Evolutionary conservation across 2,797 vertebrate genomes (phyloP), one percentile per base, ranked within the genome.

Genomic region (Epinephelus awoara): DNA sequence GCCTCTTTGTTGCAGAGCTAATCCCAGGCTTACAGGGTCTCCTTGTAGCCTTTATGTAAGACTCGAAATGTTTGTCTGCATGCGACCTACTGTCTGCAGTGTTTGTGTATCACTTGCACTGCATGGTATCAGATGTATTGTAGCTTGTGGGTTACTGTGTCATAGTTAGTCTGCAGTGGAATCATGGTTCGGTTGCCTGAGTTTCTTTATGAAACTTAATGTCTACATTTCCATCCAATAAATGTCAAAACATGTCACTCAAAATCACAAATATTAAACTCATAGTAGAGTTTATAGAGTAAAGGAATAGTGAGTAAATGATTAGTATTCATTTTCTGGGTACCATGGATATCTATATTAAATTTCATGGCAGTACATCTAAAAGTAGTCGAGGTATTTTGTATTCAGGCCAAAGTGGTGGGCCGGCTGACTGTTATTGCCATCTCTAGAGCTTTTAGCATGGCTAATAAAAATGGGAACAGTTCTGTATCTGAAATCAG

Each of bases 1-100:
- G 85, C 89, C 84, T 90, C 81, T 91, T 91, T 93, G 82, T 90
- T 81, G 56, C 66, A 14, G 18, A 64, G 77, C 76, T 94, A 91
- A 95, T 94, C 93, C 89, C 57, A 64, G 78, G 72, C 77, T 94
- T 91, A 89, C 63, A 78, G 78, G 82, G 86, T 87, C 78, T 84
- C 50, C 69, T 50, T 77, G 67, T 54, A 57, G 70, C 75, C 54
- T 78, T 88, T 61, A 74, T 59, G 56, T 77, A 83, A 92, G 75
- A 78, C 75, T 79, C 27, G 82, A 75, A 58, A 62, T 62, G 75
- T 84, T 78, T 80, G 81, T 76, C 75, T 85, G 62, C 79, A 40
- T 82, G 72, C 75, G 70, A 78, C 77, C 49, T 23, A 2, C 79
- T 76, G 87, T 87, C 77, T 82, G 67, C 65, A 61, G 21, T 25